A percentile compares a stretch with the other conserved stretches of the same genome.
Conservation (phyloP, 2,797 vertebrate species). For the Sorex maritimensis region DNA sequence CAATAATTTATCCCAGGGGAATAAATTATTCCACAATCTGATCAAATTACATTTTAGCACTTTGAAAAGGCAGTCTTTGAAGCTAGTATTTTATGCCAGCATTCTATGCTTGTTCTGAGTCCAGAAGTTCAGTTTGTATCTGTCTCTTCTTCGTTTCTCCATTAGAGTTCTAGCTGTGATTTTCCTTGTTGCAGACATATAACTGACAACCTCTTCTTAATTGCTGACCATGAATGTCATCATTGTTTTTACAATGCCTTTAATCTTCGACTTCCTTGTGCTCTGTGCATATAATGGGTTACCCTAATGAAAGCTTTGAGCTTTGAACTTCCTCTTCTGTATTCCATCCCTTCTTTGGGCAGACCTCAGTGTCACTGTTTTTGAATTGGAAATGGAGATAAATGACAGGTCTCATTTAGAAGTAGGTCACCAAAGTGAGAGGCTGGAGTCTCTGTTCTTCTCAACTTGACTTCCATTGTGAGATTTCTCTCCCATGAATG, state of each 20-base stretch:
- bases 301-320: not conserved
- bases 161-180: not conserved
- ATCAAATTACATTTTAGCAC: slow-evolving; percentile 53
- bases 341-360: not conserved
- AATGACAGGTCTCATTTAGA: not conserved
- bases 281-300: not conserved
- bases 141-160: not conserved
- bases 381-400: not conserved
- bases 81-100: not conserved
- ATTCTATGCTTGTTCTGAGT: not conserved
- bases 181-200: not conserved
- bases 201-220: not conserved
- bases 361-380: not conserved
- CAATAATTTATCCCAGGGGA: slow-evolving; percentile 40
- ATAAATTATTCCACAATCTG: slow-evolving; percentile 45
- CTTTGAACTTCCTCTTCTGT: slow-evolving; percentile 10
- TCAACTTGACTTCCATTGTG: not conserved
- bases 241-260: slow-evolving; percentile 1
- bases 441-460: not conserved
- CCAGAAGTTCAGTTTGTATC: not conserved
- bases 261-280: not conserved
- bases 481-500: not conserved
- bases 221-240: not conserved
- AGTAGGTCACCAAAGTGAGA: not conserved
- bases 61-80: not conserved